Evolutionary conservation across 2,888 invertebrate species (phyloP).

Genomic region (Hirtodrosophila duncani): DNA sequence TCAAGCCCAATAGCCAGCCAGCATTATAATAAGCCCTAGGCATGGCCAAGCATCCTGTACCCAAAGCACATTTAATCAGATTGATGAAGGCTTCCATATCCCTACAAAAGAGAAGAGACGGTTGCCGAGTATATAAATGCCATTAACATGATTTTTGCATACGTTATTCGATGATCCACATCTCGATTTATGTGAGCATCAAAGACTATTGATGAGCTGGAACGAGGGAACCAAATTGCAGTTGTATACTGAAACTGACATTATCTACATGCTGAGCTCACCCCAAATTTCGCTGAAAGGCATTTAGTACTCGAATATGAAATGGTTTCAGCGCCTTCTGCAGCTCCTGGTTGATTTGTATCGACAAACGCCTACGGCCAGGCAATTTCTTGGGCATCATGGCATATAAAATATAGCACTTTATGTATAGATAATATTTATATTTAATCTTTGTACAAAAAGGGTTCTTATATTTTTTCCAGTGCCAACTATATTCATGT

Average conservation of each 20-base stretch:
- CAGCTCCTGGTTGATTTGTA: conserved; percentile 1
- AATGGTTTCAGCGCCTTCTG: neutral
- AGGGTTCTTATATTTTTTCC: no score
- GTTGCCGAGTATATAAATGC: neutral
- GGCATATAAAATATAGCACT: conserved; percentile 1
- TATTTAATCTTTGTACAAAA: no score
- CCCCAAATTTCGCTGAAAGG: conserved; percentile 14
- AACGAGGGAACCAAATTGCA: neutral
- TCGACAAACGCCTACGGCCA: conserved; percentile 9
- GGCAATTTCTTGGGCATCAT: conserved; percentile 12
- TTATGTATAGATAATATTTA: no score
- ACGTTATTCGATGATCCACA: conserved; percentile 13
- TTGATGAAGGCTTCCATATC: conserved; percentile 87
- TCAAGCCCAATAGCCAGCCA: conserved; percentile 87
- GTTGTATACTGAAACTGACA: conserved; percentile 10
- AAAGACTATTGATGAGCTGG: conserved; percentile 15
- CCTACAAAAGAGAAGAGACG: conserved; percentile 17
- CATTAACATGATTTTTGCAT: neutral
- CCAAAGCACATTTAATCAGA: conserved; percentile 92
- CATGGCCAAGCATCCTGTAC: conserved; percentile 96
- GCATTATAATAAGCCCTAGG: conserved; percentile 93
- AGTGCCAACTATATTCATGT: no score
- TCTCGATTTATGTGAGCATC: conserved; percentile 29
- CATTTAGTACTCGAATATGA: neutral
- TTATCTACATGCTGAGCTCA: conserved; percentile 20